A percentile compares a stretch with the other conserved stretches of the same genome.
Conservation (phyloP, 2,113 vertebrate species). For the Stegastes partitus region DNA sequence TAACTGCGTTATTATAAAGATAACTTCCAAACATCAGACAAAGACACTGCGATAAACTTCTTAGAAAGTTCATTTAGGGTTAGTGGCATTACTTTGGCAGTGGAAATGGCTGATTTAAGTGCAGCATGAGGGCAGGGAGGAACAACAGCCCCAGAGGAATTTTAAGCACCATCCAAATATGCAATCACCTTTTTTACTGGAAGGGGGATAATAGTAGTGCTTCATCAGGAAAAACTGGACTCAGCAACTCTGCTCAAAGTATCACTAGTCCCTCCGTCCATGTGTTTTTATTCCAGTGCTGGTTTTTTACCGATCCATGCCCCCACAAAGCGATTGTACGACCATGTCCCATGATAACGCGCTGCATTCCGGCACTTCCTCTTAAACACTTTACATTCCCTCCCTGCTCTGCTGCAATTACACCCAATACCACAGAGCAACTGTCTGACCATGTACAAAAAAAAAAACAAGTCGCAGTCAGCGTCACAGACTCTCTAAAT, state of each 20-base stretch:
- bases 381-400: slow-evolving; percentile 61
- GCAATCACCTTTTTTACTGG: slow-evolving; percentile 51
- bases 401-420: slow-evolving; percentile 59
- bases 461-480: slow-evolving; percentile 27
- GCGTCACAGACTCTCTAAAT: slow-evolving; percentile 53
- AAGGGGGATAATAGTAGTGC: slow-evolving; percentile 41
- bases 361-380: slow-evolving; percentile 71
- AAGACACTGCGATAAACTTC: not conserved
- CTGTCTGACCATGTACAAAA: slow-evolving; percentile 61
- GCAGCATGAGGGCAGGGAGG: slow-evolving; percentile 20
- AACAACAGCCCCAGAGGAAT: slow-evolving; percentile 46
- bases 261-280: slow-evolving; percentile 17
- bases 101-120: slow-evolving; percentile 42
- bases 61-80: slow-evolving; percentile 12
- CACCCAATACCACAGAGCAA: slow-evolving; percentile 63
- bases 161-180: slow-evolving; percentile 55
- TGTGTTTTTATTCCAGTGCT: slow-evolving; percentile 24
- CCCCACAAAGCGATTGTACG: slow-evolving; percentile 32
- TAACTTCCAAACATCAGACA: slow-evolving; percentile 8
- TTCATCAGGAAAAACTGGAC: slow-evolving; percentile 46
- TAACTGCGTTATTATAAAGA: not conserved
- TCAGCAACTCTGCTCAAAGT: slow-evolving; percentile 25
- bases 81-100: not conserved
- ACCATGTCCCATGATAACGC: slow-evolving; percentile 61
- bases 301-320: slow-evolving; percentile 3